Evolutionary conservation across 2,797 vertebrate species (phyloP).

Genomic region (Hypotaenidia philippensis): DNA sequence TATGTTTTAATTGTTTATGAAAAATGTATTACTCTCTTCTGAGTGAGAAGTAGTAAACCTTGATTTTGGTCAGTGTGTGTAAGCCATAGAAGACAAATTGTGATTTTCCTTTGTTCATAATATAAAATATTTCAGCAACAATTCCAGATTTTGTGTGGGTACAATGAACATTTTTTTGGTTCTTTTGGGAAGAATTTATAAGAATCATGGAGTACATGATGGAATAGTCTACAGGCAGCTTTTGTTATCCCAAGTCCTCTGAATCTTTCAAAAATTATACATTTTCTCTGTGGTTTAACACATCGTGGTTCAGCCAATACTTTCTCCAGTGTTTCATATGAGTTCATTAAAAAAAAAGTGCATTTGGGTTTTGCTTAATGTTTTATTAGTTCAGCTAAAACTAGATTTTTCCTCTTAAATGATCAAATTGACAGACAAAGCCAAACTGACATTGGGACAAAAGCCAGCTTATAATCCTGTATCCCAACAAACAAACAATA

Average conservation of each 20-base stretch:
- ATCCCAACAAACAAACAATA: neutral
- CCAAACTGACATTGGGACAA: neutral
- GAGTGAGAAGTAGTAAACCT: neutral
- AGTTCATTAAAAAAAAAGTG: neutral
- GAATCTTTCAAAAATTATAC: neutral
- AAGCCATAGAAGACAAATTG: fast-evolving
- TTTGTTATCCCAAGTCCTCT: neutral
- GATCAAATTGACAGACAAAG: neutral
- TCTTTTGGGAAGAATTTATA: neutral
- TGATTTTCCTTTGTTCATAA: neutral
- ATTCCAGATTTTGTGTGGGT: neutral
- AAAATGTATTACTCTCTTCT: neutral
- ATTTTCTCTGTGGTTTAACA: neutral
- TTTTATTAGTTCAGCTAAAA: neutral
- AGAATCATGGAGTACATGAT: neutral
- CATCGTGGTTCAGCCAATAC: neutral
- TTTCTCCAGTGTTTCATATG: neutral
- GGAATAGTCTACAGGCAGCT: neutral
- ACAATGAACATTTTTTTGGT: neutral
- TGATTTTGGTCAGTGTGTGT: neutral
- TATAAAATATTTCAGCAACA: neutral
- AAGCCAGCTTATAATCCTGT: neutral
- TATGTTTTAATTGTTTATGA: neutral
- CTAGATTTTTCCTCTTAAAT: neutral
- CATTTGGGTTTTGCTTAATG: neutral